Evolutionary conservation across 2,113 vertebrate species (phyloP), one percentile per base, ranked within the genome.

Genomic region (Pleuronectes platessa): DNA sequence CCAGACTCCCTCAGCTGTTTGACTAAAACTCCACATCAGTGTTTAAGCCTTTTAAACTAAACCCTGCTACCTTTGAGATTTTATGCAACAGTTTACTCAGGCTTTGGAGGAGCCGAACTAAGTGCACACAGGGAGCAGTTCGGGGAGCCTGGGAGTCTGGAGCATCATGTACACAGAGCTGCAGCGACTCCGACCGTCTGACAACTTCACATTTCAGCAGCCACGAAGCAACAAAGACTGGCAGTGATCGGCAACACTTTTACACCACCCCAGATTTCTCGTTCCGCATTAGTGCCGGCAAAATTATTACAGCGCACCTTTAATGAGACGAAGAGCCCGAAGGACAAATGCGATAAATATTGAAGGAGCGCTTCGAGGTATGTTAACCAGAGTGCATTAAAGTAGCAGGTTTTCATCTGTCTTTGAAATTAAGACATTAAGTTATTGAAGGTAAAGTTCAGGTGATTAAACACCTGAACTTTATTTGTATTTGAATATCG

Each of bases 241-340:
- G 66, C n/a, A 58, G 9, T 24, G 53, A 68, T 68, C 55, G 27
- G 68, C 15, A 21, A 53, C 14, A 61, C 59, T 24, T 62, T 20
- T 8, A 55, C 54, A 26, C 4, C n/a, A 14, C 35, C 5, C 20
- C 20, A 20, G 13, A 54, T 61, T 21, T 40, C 2, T n/a, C 5
- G 20, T 21, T 55, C 31, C 24, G 27, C 60, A 24, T 26, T 37
- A 7, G 15, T 14, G 10, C 42, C 21, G 54, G 18, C 21, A 35
- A 42, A 21, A 23, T 54, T 2, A 11, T 68, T 68, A 4, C 11
- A 61, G 7, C 15, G 7, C n/a, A 26, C 8, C 11, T n/a, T 21
- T 24, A 31, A 60, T 68, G 20, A 0, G 8, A 42, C 26, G 42
- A 47, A 59, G 40, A 59, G 42, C 2, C 14, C 51, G n/a, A 66